Conservation (phyloP, 1,140 invertebrate genomes). For the Musca domestica region DNA sequence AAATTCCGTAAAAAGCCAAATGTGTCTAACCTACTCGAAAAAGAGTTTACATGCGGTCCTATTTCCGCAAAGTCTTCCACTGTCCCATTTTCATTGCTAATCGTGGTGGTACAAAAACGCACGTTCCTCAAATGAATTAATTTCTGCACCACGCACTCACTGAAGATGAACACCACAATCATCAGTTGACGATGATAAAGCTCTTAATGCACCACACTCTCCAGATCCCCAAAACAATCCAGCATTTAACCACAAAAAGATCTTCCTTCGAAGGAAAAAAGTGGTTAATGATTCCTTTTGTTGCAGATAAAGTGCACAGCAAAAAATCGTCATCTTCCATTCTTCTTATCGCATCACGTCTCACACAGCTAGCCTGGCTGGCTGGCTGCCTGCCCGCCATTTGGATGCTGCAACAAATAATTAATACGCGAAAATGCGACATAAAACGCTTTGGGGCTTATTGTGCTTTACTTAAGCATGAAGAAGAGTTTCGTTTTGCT, state of each 20-base stretch:
- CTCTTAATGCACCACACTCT: not conserved
- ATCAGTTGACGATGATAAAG: not conserved
- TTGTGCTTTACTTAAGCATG: conserved; percentile 28
- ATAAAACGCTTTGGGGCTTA: conserved; percentile 39
- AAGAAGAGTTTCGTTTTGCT: not conserved
- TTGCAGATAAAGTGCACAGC: not conserved
- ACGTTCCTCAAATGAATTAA: conserved; percentile 18
- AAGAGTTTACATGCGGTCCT: too few relatives aligned
- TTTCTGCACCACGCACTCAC: conserved; percentile 12
- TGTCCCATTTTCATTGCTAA: too few relatives aligned
- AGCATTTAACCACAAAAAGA: not conserved
- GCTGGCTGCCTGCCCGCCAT: too few relatives aligned
- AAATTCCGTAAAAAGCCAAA: too few relatives aligned
- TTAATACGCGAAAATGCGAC: conserved; percentile 53
- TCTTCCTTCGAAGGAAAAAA: not conserved
- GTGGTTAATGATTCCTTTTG: conserved; percentile 16
- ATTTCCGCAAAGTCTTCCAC: too few relatives aligned
- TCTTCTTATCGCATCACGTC: not conserved
- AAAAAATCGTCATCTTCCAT: not conserved
- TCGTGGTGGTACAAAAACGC: not conserved
- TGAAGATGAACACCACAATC: not conserved
- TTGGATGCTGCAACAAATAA: conserved; percentile 41
- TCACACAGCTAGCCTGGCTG: too few relatives aligned
- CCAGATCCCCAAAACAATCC: not conserved
- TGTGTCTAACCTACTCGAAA: too few relatives aligned